Evolutionary conservation across 1,140 invertebrate species (phyloP), one percentile per base, ranked within the genome.

Genomic region (Physella acuta): DNA sequence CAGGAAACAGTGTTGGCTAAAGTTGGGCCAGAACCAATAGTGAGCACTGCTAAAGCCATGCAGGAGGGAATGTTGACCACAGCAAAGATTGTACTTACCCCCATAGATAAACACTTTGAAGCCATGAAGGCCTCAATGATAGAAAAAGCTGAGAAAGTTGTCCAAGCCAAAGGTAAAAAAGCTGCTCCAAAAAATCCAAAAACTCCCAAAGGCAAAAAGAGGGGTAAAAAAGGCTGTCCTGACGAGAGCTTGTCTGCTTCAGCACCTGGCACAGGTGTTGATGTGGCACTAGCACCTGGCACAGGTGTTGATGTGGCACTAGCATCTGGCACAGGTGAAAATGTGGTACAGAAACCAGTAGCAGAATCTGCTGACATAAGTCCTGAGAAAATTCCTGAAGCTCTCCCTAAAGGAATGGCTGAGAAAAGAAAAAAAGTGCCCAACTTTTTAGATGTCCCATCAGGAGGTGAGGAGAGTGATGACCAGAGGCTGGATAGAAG

Each of bases 391-490:
- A 65, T 26, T 0, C 62, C n/a, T n/a, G n/a, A n/a, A n/a, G n/a
- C n/a, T n/a, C n/a, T n/a, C n/a, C 16, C 11, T 8, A 8, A 16
- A 28, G 11, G 58, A 4, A n/a, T n/a, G n/a, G n/a, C n/a, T 39
- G 64, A 53, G 3, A 68, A 68, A 37, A 68, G 60, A 24, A 59
- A 60, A 37, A 68, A 58, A 11, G 39, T 68, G 20, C 66, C 66
- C 14, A 68, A 68, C 39, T 68, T 68, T 31, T 37, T 68, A 28
- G 66, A 60, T 52, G 66, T 68, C 1, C 55, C 55, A 14, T 58
- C 53, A n/a, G 66, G 66, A 58, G 61, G 37, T 8, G 66, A 68
- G 52, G 66, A 68, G 11, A 55, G 52, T 60, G 56, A 64, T 51
- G 62, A 64, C 17, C 36, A 63, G 30, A 49, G 14, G 49, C 24